Evolutionary conservation across 1,140 invertebrate species (phyloP).

Genomic region (Hyles vespertilio): DNA sequence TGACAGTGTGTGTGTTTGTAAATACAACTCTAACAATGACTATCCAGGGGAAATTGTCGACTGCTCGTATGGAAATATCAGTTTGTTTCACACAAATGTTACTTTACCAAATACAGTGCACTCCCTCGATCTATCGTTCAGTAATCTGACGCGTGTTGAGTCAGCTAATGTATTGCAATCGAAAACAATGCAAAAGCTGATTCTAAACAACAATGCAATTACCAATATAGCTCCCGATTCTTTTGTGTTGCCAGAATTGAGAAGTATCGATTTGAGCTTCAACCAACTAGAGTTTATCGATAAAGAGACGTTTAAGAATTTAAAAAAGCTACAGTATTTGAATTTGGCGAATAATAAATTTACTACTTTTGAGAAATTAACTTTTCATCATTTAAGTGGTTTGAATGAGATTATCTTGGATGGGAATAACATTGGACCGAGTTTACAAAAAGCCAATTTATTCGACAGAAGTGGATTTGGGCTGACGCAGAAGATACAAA

Average conservation of each 20-base stretch:
- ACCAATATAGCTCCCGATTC: conserved; percentile 47
- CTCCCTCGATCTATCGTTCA: conserved; percentile 58
- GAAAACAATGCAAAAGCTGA: conserved; percentile 35
- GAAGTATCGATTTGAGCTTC: conserved; percentile 73
- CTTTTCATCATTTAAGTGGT: conserved; percentile 64
- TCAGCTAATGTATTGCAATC: conserved; percentile 37
- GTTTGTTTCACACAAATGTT: conserved; percentile 31
- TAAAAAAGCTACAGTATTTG: conserved; percentile 70
- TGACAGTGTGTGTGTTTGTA: conserved; percentile 47
- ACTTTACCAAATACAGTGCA: conserved; percentile 39
- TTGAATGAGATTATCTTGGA: conserved; percentile 69
- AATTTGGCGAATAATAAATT: conserved; percentile 76
- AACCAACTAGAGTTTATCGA: conserved; percentile 70
- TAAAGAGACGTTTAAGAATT: conserved; percentile 59
- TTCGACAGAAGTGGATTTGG: conserved; percentile 56
- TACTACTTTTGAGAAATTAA: conserved; percentile 51
- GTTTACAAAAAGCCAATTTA: conserved; percentile 40
- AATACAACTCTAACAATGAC: conserved; percentile 36
- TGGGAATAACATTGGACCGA: conserved; percentile 55
- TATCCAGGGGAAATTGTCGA: conserved; percentile 43
- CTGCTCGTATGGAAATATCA: conserved; percentile 45
- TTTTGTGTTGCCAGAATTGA: conserved; percentile 59
- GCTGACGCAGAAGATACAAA: conserved; percentile 51
- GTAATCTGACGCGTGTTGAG: conserved; percentile 45
- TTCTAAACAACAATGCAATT: conserved; percentile 65